A percentile compares a stretch with the other conserved stretches of the same genome.
phyloP scores from a whole-genome alignment of 2,113 vertebrate genomes.

The Oreochromis spilurus region DNA sequence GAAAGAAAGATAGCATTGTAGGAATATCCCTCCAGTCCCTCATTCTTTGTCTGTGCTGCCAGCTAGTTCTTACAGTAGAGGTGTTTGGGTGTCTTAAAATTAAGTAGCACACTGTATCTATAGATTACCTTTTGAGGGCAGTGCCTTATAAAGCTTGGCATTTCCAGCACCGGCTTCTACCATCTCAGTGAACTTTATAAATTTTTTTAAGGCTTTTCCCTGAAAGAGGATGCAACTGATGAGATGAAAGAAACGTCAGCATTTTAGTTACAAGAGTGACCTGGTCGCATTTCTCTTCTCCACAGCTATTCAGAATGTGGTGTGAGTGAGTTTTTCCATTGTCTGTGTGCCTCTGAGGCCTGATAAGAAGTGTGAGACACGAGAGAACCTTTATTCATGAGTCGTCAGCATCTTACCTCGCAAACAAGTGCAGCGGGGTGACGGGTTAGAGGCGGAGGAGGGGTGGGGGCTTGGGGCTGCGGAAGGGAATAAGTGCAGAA shows the following conservation, averaged over 20 bases:
- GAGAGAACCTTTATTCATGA: slow-evolving; percentile 48
- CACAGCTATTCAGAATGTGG: neutral
- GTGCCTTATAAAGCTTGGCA: slow-evolving; percentile 27
- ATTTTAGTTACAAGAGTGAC: neutral
- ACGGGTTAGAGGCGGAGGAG: neutral
- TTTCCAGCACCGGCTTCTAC: slow-evolving; percentile 4
- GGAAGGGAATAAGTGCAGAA: slow-evolving; percentile 14
- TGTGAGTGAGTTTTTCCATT: neutral
- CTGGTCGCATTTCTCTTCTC: neutral
- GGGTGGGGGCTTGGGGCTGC: neutral
- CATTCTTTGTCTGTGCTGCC: neutral
- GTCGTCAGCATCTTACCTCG: slow-evolving; percentile 23
- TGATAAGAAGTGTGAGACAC: slow-evolving; percentile 23
- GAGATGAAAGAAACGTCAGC: slow-evolving; percentile 32
- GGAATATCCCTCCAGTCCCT: neutral
- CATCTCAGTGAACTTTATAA: neutral
- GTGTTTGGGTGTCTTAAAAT: neutral
- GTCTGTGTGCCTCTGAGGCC: slow-evolving; percentile 17
- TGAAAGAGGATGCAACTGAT: neutral
- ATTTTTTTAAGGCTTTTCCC: neutral
- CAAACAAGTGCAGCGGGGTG: slow-evolving; percentile 16
- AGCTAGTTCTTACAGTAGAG: neutral
- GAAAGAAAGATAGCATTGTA: neutral
- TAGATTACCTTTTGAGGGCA: slow-evolving; percentile 38
- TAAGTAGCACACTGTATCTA: neutral